Evolutionary conservation across 1,140 invertebrate species (phyloP).

Genomic region (Drosophila bipectinata): DNA sequence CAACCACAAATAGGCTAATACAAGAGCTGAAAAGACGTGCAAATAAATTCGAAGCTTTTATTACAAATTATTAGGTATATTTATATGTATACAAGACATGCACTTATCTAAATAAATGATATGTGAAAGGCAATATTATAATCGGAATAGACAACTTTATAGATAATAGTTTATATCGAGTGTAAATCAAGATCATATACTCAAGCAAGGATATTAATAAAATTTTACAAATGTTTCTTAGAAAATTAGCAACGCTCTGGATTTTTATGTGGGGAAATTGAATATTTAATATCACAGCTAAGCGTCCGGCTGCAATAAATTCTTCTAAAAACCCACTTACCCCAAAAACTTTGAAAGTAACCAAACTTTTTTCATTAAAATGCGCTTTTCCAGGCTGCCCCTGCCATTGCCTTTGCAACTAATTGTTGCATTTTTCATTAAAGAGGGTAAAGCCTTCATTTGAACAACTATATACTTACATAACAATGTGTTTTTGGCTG

Average conservation of each 20-base stretch:
- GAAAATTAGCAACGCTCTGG: slow-evolving; percentile 11
- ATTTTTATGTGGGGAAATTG: neutral
- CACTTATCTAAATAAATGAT: slow-evolving; percentile 39
- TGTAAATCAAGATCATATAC: slow-evolving; percentile 45
- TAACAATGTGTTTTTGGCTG: slow-evolving; percentile 2
- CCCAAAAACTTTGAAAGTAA: slow-evolving; percentile 13
- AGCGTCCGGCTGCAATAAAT: neutral
- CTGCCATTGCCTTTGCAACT: slow-evolving; percentile 27
- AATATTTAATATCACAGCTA: neutral
- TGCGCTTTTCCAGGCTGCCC: slow-evolving; percentile 10
- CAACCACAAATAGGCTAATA: slow-evolving; percentile 46
- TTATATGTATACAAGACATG: slow-evolving; percentile 52
- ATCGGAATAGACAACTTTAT: slow-evolving; percentile 50
- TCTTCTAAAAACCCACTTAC: slow-evolving; percentile 2
- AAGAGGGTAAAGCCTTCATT: slow-evolving; percentile 25
- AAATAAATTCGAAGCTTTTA: slow-evolving; percentile 57
- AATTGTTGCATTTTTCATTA: slow-evolving; percentile 46
- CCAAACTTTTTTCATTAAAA: slow-evolving; percentile 44
- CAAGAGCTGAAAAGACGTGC: slow-evolving; percentile 63
- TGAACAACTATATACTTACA: neutral
- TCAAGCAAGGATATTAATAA: slow-evolving; percentile 34
- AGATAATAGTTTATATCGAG: slow-evolving; percentile 45
- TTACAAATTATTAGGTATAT: slow-evolving; percentile 49
- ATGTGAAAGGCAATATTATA: slow-evolving; percentile 51
- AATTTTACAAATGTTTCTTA: slow-evolving; percentile 57